phyloP scores from a whole-genome alignment of 2,113 vertebrate genomes.

The Struthio camelus region DNA sequence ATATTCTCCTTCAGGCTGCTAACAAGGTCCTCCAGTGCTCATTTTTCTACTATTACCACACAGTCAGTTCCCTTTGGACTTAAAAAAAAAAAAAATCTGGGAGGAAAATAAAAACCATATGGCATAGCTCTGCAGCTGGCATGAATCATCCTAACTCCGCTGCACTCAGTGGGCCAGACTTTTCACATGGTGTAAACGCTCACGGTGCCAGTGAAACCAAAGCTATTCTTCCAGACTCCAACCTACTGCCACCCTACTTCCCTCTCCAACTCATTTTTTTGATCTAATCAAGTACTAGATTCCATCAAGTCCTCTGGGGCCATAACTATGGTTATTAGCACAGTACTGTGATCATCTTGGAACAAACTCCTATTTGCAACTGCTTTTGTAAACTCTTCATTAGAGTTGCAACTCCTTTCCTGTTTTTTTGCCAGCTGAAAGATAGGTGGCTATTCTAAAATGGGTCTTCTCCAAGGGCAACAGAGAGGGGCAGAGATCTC shows the following conservation, averaged over 20 bases:
- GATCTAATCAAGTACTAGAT: neutral
- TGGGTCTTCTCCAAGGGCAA: neutral
- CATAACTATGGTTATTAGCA: neutral
- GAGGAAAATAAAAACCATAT: conserved; percentile 34
- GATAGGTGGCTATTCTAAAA: neutral
- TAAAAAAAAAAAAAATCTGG: neutral
- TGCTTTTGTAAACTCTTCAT: neutral
- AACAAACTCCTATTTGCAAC: neutral
- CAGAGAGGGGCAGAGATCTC: neutral
- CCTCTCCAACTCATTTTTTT: neutral
- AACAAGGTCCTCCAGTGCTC: conserved; percentile 16
- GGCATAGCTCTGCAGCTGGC: neutral
- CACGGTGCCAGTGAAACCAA: neutral
- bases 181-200: neutral
- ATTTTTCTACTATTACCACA: conserved; percentile 22
- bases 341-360: neutral
- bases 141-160: neutral
- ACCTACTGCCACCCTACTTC: neutral
- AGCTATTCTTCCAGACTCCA: neutral
- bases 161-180: neutral
- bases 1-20: neutral
- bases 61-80: neutral
- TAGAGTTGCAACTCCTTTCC: neutral
- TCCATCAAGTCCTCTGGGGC: neutral
- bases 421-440: neutral